Evolutionary conservation across 2,888 invertebrate genomes (phyloP), one percentile per base, ranked within the genome.

Genomic region (Cephonodes hylas): DNA sequence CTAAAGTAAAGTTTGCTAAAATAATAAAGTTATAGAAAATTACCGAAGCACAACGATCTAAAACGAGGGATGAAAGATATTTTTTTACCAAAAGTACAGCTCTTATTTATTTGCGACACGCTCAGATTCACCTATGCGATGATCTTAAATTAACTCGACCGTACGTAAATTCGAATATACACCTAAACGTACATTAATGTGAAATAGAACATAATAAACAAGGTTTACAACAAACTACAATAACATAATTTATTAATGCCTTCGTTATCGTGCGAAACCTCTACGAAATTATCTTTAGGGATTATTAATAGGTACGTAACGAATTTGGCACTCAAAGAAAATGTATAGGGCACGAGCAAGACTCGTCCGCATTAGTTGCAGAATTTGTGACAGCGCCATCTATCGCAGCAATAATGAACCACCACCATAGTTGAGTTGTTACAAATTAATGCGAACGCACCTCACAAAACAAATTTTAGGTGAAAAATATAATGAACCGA

Each of bases 211-310:
- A 67, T 63, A 70, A 69, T 42, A 66, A 72, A 73, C 18, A 63
- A 74, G 57, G 61, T 34, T n/a, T 42, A 27, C 34, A 61, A 45
- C 22, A 69, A 65, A 64, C 42, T 62, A 72, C 69, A 68, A 68
- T 61, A 74, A 70, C 59, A 61, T 67, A 63, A 71, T 74, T 70
- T 63, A 67, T 65, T 62, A 70, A 73, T 69, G 71, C 81, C 73
- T 90, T 91, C 91, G 91, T 90, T 91, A 85, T 75, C 83, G 78
- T 88, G 88, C 91, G 91, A 91, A 91, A 91, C 91, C 91, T 89
- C 81, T 87, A 83, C 75, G 79, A 86, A 89, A 85, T 80, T 88
- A 86, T 85, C 71, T 82, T 81, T 85, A 85, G 82, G 85, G 81
- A 82, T 83, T 83, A 86, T 80, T 80, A 77, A 79, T 81, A 81